Evolutionary conservation across 2,113 vertebrate genomes (phyloP).

Genomic region (Crotalus helleri): DNA sequence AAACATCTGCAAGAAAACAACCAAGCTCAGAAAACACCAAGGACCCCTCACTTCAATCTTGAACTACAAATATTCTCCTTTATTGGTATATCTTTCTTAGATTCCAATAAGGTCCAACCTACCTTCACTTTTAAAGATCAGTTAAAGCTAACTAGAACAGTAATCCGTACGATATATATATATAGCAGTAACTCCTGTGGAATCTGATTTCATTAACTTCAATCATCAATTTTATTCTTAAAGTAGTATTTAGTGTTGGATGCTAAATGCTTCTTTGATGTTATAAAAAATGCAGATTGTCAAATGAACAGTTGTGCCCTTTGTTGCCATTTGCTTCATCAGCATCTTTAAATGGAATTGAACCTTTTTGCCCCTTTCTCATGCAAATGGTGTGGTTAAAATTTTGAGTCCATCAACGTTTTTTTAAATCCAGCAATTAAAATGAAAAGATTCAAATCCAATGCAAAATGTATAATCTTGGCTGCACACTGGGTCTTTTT

Average conservation of each 20-base stretch:
- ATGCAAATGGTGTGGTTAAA: background rate
- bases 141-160: background rate
- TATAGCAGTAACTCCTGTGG: background rate
- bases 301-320: background rate
- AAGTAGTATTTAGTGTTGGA: background rate
- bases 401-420: background rate
- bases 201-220: background rate
- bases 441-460: slow-evolving; percentile 32
- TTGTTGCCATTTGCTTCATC: background rate
- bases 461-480: slow-evolving; percentile 20
- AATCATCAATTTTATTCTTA: background rate
- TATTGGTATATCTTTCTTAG: background rate
- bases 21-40: background rate
- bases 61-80: background rate
- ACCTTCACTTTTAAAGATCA: background rate
- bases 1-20: background rate
- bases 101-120: background rate
- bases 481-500: slow-evolving; percentile 15
- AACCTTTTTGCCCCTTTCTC: background rate
- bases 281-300: background rate
- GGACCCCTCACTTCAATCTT: background rate
- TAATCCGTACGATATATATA: background rate
- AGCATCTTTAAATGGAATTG: background rate
- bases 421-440: slow-evolving; percentile 18
- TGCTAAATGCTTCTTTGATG: background rate